Evolutionary conservation across 35 echinoderm and acorn worm genomes (phyloP), one percentile per base, ranked within the genome.

Genomic region (Heliocidaris tuberculata): DNA sequence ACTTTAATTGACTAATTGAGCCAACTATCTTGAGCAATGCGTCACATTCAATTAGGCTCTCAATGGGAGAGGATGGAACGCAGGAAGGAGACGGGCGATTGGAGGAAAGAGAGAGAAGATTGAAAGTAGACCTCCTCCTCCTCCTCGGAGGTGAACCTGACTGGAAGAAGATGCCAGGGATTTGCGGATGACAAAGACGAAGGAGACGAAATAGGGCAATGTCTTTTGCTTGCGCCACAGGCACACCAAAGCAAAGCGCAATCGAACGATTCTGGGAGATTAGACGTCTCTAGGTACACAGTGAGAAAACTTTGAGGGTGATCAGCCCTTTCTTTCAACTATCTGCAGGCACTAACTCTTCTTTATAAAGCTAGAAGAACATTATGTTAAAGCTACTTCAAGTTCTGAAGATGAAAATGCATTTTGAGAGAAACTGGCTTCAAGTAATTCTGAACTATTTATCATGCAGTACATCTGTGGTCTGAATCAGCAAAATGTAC

Each of bases 1-100:
- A 78, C 65, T 78, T 78, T 78, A 78, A 78, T 78, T 78, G 65
- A 78, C 65, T 78, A 78, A 78, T 78, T 78, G 65, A 78, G 65
- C 65, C 3, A 6, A 2, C 65, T 78, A 78, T 78, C 65, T 78
- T 78, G 65, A 78, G 65, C 65, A 78, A 78, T 19, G 21, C 65
- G 65, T 78, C 65, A 78, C 65, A 78, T 78, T 78, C 65, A 78
- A 78, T 78, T 78, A 78, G 65, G 65, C 65, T 78, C 27, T 6
- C 65, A 4, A 78, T 78, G 27, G 17, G 52, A 56, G 52, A 56
- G 52, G 27, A 78, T 21, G 65, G 65, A 78, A 78, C 21, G 27
- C 65, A 78, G 65, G 65, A 78, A 78, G 27, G 65, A 78, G 60
- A 78, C 6, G 21, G 17, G 60, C 6, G 65, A 71, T 71, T 71